Conservation (phyloP, 2,113 vertebrate genomes). For the Parus major region DNA sequence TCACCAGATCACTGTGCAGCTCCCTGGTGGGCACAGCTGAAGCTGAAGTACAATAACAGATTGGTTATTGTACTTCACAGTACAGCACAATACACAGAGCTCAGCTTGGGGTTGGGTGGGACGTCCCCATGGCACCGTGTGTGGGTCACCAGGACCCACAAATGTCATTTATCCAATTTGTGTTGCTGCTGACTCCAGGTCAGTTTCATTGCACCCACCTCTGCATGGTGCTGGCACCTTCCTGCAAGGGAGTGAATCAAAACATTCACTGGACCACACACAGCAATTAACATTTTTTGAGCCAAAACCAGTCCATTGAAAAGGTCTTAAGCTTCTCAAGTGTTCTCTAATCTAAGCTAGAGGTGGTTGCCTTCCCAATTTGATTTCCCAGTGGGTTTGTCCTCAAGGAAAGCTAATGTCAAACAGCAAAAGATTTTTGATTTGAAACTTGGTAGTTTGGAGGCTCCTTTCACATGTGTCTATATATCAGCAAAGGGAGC, state of each 20-base stretch:
- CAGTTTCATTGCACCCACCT: neutral
- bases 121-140: neutral
- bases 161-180: neutral
- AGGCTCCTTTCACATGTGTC: neutral
- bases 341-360: neutral
- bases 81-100: neutral
- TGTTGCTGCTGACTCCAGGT: neutral
- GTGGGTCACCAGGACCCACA: neutral
- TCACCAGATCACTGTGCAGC: neutral
- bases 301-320: neutral
- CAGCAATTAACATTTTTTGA: neutral
- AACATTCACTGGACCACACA: neutral
- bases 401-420: neutral
- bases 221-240: neutral
- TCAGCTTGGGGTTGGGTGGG: neutral
- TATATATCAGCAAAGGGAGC: neutral
- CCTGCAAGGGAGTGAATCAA: neutral
- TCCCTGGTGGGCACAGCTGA: neutral
- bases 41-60: neutral
- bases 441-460: neutral
- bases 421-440: neutral
- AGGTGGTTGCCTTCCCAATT: neutral
- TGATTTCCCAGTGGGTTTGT: neutral
- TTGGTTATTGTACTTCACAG: neutral
- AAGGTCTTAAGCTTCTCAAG: neutral